phyloP scores from a whole-genome alignment of 1,140 invertebrate species.

The Trialeurodes vaporariorum region DNA sequence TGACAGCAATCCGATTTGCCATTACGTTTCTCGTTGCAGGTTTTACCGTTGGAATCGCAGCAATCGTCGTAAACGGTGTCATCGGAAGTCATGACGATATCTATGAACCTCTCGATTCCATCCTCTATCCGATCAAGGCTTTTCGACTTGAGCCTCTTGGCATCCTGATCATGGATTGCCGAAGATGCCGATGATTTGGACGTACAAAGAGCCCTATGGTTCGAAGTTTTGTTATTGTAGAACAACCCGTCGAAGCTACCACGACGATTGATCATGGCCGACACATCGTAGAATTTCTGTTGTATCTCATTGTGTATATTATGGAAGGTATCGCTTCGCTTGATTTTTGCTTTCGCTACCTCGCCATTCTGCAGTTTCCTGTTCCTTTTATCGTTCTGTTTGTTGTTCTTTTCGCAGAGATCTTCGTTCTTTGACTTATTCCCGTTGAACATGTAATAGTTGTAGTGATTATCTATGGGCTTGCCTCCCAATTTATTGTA shows the following conservation, averaged over 20 bases:
- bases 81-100: conserved; percentile 48
- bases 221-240: conserved; percentile 28
- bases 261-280: conserved; percentile 27
- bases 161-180: conserved; percentile 15
- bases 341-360: conserved; percentile 32
- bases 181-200: conserved; percentile 18
- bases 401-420: background rate
- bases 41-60: conserved; percentile 10
- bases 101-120: conserved; percentile 54
- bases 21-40: too few species aligned
- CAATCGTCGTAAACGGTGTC: conserved; percentile 29
- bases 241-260: conserved; percentile 39
- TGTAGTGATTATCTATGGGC: background rate
- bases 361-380: conserved; percentile 39
- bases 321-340: conserved; percentile 41
- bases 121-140: conserved; percentile 66
- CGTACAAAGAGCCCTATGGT: conserved; percentile 24
- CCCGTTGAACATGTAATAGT: background rate
- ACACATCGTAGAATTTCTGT: conserved; percentile 16
- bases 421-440: background rate
- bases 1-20: too few species aligned
- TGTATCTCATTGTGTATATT: conserved; percentile 32
- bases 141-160: conserved; percentile 49
- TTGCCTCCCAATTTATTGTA: background rate
- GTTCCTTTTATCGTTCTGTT: conserved; percentile 24